A percentile compares a stretch with the other conserved stretches of the same genome.
phyloP scores from a whole-genome alignment of 2,113 vertebrate species.

The Leucoraja erinaceus region DNA sequence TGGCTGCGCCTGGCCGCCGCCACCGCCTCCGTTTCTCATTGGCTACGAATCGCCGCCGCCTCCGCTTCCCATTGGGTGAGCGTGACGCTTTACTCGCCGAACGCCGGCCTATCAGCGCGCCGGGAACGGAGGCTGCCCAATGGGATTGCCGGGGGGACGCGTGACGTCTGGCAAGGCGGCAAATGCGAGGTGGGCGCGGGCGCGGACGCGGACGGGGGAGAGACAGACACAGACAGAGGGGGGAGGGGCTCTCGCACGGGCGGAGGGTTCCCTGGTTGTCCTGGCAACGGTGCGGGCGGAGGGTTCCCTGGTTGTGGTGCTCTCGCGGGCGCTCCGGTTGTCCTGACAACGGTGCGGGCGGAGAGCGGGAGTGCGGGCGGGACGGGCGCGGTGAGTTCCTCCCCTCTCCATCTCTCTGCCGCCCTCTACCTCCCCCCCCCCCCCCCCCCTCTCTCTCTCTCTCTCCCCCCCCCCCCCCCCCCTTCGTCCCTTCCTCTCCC shows the following conservation, averaged over 20 bases:
- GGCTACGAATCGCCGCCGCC: background rate
- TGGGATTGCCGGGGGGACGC: background rate
- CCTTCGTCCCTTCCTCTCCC: too few species aligned
- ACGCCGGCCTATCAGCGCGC: background rate
- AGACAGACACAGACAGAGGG: background rate
- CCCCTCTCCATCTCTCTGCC: too few species aligned
- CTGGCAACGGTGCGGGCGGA: background rate
- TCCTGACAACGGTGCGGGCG: background rate
- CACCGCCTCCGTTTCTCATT: background rate
- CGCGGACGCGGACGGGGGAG: background rate
- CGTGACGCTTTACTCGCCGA: too few species aligned
- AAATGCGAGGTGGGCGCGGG: background rate
- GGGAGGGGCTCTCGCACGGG: background rate
- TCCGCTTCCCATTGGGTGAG: background rate
- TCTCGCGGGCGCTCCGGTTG: too few species aligned
- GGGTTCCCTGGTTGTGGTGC: background rate
- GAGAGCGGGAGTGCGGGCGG: background rate
- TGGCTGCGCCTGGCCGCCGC: background rate
- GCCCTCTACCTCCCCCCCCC: too few species aligned
- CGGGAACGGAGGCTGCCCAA: background rate
- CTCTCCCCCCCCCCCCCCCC: too few species aligned
- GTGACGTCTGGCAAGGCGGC: conserved; percentile 22
- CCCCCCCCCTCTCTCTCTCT: too few species aligned
- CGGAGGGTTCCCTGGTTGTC: too few species aligned
- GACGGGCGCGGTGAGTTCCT: background rate